Percentiles rank a stretch among this genome's conserved stretches.
phyloP scores from a whole-genome alignment of 2,113 vertebrate species.

The Donacobius atricapilla region DNA sequence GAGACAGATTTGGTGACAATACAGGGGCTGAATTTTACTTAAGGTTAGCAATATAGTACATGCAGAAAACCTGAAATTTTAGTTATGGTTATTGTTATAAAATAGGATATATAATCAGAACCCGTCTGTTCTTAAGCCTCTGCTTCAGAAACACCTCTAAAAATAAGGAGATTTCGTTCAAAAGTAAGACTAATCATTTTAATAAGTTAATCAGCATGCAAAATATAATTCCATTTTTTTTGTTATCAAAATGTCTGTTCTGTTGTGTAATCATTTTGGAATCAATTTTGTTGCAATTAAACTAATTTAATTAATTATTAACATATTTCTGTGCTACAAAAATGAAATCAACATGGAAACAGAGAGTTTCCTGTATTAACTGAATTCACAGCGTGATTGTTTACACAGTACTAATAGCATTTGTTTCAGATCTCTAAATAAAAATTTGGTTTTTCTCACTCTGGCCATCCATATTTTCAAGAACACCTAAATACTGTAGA shows the following conservation, averaged over 20 bases:
- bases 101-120: not conserved
- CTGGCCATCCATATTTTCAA: not conserved
- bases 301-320: not conserved
- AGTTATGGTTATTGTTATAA: not conserved
- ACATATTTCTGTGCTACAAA: not conserved
- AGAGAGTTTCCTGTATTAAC: not conserved
- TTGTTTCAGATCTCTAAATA: not conserved
- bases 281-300: not conserved
- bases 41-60: not conserved
- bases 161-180: not conserved
- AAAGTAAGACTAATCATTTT: not conserved
- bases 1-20: not conserved
- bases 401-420: not conserved
- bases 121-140: not conserved
- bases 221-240: not conserved
- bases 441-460: not conserved
- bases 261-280: not conserved
- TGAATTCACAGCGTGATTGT: not conserved
- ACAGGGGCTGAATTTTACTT: not conserved
- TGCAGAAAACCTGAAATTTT: not conserved
- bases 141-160: not conserved
- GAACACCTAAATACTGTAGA: not conserved
- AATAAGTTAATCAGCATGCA: not conserved
- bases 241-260: not conserved
- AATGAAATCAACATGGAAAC: not conserved